These are phyloP conservation scores for Distichodus sexfasciatus DNA, from an alignment of 2,797 vertebrate genomes.

Conservation along the genomic window DNA sequence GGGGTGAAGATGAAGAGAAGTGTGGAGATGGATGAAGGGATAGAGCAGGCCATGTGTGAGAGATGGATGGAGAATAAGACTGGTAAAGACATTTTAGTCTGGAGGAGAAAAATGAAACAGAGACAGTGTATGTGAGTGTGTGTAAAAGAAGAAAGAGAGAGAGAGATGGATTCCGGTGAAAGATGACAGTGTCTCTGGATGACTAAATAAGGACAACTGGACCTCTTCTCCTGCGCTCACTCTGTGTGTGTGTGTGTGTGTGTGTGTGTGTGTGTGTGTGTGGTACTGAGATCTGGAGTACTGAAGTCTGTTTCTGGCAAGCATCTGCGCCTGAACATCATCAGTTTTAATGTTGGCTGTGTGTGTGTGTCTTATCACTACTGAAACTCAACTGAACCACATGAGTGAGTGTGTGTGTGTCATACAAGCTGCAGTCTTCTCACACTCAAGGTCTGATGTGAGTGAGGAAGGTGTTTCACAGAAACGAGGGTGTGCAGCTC, in stretches of 20 bases:
- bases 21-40: no score
- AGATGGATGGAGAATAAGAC: slow-evolving; percentile 54
- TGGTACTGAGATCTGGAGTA: slow-evolving; percentile 16
- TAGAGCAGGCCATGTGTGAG: no score
- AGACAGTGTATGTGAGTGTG: neutral
- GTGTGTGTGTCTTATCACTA: neutral
- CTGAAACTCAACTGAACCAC: no score
- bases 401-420: no score
- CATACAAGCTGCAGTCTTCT: no score
- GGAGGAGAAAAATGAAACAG: neutral
- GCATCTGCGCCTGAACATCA: no score
- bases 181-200: slow-evolving; percentile 36
- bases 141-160: slow-evolving; percentile 10
- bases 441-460: no score
- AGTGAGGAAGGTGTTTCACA: no score
- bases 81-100: slow-evolving; percentile 46
- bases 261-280: slow-evolving; percentile 3
- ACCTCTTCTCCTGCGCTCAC: no score
- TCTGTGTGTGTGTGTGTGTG: slow-evolving; percentile 12
- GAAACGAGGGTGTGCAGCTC: no score
- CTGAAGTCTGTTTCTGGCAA: no score
- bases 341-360: neutral
- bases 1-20: no score
- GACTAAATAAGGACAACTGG: slow-evolving; percentile 46
- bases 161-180: slow-evolving; percentile 30